Conservation (phyloP, 2,797 vertebrate genomes). For the Nannoperca australis region DNA sequence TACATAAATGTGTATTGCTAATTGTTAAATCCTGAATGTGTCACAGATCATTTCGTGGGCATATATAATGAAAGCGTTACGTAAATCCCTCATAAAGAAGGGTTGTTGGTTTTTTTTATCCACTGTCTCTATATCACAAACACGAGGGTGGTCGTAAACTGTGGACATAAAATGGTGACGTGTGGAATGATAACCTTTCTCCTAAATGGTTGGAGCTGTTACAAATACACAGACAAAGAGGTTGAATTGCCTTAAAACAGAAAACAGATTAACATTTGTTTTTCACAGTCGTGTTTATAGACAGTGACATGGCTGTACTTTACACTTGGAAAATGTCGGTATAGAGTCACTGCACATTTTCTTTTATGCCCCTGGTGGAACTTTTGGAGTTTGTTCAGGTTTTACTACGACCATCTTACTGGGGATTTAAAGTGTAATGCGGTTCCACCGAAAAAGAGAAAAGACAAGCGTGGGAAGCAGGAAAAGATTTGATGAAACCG, state of each 20-base stretch:
- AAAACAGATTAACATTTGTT: constrained; percentile 19
- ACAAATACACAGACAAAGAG: constrained; percentile 18
- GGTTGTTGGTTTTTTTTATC: background rate
- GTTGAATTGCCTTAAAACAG: constrained; percentile 1
- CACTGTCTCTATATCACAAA: constrained; percentile 12
- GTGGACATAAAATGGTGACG: background rate
- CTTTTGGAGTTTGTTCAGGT: background rate
- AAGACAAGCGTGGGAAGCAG: background rate
- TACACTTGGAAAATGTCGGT: background rate
- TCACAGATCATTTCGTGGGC: constrained; percentile 61
- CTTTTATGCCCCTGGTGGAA: background rate
- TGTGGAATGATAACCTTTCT: constrained; percentile 6
- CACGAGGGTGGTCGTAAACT: constrained; percentile 8
- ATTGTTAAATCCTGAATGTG: constrained; percentile 65
- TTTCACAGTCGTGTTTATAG: background rate
- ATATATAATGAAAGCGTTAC: constrained; percentile 54
- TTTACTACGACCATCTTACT: background rate
- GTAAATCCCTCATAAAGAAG: constrained; percentile 58
- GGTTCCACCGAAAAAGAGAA: background rate
- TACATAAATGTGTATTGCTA: constrained; percentile 65
- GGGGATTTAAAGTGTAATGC: constrained; percentile 15
- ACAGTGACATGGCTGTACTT: background rate
- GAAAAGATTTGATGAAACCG: background rate
- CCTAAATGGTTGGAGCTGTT: constrained; percentile 6
- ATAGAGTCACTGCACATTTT: background rate